phyloP scores from a whole-genome alignment of 2,888 invertebrate genomes.

The Dryobota labecula region DNA sequence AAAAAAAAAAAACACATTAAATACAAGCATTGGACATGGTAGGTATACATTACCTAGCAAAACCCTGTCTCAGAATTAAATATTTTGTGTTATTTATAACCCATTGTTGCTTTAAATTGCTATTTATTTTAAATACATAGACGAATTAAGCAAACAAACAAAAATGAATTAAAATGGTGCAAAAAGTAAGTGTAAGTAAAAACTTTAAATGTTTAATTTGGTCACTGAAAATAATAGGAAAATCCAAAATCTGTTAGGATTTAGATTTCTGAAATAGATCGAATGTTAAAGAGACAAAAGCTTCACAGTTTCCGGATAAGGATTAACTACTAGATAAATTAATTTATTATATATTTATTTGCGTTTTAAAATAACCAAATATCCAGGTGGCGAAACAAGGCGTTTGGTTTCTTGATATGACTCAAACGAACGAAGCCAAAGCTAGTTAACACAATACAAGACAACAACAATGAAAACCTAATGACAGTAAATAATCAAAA shows the following conservation, averaged over 20 bases:
- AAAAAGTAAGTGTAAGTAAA: slow-evolving; percentile 10
- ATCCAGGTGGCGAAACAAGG: not conserved
- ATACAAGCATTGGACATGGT: slow-evolving; percentile 24
- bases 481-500: slow-evolving; percentile 60
- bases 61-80: slow-evolving; percentile 18
- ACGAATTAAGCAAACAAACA: slow-evolving; percentile 10
- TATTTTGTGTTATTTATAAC: slow-evolving; percentile 14
- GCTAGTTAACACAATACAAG: slow-evolving; percentile 29
- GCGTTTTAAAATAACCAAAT: not conserved
- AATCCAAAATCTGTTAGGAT: not conserved
- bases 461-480: slow-evolving; percentile 46
- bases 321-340: not conserved
- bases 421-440: not conserved
- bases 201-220: slow-evolving; percentile 22
- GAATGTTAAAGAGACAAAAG: not conserved
- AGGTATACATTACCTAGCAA: slow-evolving; percentile 23
- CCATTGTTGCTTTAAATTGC: slow-evolving; percentile 41
- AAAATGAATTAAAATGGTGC: slow-evolving; percentile 8
- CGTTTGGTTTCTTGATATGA: not conserved
- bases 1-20: slow-evolving; percentile 38
- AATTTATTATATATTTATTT: too few species aligned
- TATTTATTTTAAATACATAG: slow-evolving; percentile 30
- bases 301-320: not conserved
- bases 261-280: not conserved
- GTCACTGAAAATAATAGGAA: not conserved